Evolutionary conservation across 2,797 vertebrate species (phyloP).

Genomic region (Anguilla pacifica): DNA sequence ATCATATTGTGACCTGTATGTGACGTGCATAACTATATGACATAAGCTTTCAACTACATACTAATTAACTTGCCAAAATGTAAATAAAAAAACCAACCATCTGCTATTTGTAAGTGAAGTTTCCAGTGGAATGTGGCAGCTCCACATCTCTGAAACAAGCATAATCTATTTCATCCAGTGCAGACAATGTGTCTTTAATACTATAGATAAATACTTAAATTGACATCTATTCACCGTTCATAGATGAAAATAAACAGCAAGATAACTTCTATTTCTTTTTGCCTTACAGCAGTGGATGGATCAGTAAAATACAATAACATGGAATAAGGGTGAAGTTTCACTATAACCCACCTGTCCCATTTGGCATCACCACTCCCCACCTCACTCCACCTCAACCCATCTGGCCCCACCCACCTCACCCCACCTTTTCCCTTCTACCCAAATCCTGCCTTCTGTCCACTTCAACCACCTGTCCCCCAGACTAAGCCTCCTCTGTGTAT

Average conservation of each 20-base stretch:
- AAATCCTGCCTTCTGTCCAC: neutral
- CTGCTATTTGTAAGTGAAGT: no score
- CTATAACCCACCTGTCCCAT: neutral
- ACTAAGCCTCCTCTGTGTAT: constrained; percentile 22
- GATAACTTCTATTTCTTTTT: neutral
- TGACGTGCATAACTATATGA: no score
- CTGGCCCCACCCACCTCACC: neutral
- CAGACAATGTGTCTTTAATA: neutral
- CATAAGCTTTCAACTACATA: no score
- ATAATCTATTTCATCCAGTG: neutral
- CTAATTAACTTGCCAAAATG: no score
- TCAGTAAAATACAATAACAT: no score
- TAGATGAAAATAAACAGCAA: neutral
- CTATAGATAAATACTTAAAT: neutral
- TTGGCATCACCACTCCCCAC: neutral
- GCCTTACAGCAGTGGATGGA: neutral
- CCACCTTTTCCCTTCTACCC: neutral
- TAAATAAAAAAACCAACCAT: no score
- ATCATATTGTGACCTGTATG: no score
- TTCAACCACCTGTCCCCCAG: constrained; percentile 8
- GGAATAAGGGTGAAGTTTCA: neutral
- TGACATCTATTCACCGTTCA: neutral
- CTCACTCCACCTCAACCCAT: neutral
- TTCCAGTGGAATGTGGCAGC: no score
- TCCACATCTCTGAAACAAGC: no score